phyloP scores from a whole-genome alignment of 2,113 vertebrate species.

The Neotragus moschatus region DNA sequence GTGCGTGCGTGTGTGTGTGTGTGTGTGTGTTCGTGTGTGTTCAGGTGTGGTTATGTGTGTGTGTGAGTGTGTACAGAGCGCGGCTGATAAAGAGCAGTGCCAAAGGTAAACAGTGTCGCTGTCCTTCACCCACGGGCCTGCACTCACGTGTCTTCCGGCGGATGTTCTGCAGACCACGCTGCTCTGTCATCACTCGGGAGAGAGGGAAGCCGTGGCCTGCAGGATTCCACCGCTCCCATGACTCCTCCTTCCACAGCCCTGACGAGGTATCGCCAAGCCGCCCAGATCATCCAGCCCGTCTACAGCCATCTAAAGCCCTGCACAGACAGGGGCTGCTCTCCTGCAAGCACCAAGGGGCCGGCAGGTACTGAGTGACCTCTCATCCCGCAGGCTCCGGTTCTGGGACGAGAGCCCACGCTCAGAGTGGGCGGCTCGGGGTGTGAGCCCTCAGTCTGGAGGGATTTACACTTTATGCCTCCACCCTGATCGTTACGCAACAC shows the following conservation, averaged over 20 bases:
- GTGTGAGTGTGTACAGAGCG: not conserved
- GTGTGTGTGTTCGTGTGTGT: not conserved
- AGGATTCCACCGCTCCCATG: not conserved
- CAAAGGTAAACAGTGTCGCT: not conserved
- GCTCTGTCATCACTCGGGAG: not conserved
- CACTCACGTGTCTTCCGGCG: rapidly evolving
- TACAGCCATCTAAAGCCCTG: not conserved
- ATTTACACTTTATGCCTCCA: not conserved
- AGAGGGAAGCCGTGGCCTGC: not conserved
- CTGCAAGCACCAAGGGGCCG: not conserved
- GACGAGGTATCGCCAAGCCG: not conserved
- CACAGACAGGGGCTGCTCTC: not conserved
- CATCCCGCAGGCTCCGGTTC: not conserved
- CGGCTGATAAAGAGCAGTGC: not conserved
- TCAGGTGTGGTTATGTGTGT: rapidly evolving
- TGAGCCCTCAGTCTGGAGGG: not conserved
- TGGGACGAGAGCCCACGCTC: not conserved
- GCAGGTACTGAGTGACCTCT: not conserved
- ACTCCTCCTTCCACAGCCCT: not conserved
- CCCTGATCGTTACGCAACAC: not conserved
- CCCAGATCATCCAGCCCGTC: not conserved
- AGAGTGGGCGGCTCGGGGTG: not conserved
- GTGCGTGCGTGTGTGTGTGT: no score
- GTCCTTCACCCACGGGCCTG: not conserved
- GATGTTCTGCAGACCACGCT: not conserved